Evolutionary conservation across 37 sponge, comb jelly and placozoan genomes (phyloP).

Genomic region (Axinella damicornis): DNA sequence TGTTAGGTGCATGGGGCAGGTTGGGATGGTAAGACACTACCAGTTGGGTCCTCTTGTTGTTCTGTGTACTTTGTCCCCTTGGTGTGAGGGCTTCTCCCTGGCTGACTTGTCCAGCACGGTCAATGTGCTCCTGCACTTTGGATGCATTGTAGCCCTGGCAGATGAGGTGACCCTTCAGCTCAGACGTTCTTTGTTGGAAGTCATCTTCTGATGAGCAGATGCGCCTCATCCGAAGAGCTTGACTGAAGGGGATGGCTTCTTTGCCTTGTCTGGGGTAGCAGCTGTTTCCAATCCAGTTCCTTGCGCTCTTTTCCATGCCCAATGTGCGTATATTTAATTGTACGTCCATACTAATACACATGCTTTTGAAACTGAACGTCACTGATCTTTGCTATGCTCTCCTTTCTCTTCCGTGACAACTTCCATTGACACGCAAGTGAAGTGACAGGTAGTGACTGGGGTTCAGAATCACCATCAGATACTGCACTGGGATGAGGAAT

Average conservation of each 20-base stretch:
- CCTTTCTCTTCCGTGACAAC: too few species aligned
- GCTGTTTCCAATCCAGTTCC: too few species aligned
- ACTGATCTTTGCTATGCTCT: too few species aligned
- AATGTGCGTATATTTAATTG: too few species aligned
- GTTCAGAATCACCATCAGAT: too few species aligned
- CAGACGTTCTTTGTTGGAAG: background rate
- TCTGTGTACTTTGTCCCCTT: background rate
- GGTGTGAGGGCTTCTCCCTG: background rate
- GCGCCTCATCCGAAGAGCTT: constrained; percentile 1
- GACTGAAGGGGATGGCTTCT: background rate
- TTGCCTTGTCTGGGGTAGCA: constrained; percentile 1
- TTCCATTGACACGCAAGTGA: too few species aligned
- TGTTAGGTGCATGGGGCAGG: too few species aligned
- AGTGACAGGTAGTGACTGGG: too few species aligned
- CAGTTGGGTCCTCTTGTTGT: background rate
- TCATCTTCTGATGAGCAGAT: constrained; percentile 6
- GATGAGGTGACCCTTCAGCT: background rate
- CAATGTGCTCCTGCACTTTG: background rate
- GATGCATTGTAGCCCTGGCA: background rate
- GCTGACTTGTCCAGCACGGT: background rate
- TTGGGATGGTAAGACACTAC: background rate
- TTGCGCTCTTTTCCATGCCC: too few species aligned
- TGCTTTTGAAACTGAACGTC: too few species aligned
- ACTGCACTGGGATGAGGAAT: too few species aligned
- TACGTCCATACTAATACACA: too few species aligned